Conservation (phyloP, 1,140 invertebrate species). For the Eriosoma lanigerum region DNA sequence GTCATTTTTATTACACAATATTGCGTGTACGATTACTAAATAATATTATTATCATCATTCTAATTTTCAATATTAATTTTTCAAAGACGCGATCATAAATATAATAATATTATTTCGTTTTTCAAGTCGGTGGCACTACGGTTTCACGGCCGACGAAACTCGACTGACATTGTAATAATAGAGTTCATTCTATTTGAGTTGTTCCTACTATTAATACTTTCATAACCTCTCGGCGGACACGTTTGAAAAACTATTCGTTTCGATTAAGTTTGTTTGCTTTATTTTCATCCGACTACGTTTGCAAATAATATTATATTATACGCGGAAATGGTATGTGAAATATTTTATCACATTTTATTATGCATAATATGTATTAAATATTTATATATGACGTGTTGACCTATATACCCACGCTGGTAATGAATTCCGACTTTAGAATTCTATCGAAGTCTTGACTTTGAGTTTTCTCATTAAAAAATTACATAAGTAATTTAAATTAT, state of each 20-base stretch:
- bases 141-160: slow-evolving; percentile 15
- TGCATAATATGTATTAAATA: no score
- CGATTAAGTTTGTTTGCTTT: background rate
- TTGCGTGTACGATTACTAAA: background rate
- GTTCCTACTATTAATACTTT: slow-evolving; percentile 38
- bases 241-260: background rate
- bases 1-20: background rate
- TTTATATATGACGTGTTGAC: no score
- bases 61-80: background rate
- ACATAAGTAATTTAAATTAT: no score
- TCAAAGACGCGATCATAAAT: background rate
- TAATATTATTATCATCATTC: background rate
- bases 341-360: no score
- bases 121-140: background rate
- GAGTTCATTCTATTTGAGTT: slow-evolving; percentile 26
- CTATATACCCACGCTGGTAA: no score
- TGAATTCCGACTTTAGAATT: no score
- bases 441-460: no score
- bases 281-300: background rate
- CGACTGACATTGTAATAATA: slow-evolving; percentile 22
- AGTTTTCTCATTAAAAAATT: no score
- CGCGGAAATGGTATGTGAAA: no score
- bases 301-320: background rate
- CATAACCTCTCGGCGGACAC: background rate
- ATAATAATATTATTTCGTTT: background rate